phyloP scores from a whole-genome alignment of 2,113 vertebrate genomes.

The Oreotrochilus melanogaster region DNA sequence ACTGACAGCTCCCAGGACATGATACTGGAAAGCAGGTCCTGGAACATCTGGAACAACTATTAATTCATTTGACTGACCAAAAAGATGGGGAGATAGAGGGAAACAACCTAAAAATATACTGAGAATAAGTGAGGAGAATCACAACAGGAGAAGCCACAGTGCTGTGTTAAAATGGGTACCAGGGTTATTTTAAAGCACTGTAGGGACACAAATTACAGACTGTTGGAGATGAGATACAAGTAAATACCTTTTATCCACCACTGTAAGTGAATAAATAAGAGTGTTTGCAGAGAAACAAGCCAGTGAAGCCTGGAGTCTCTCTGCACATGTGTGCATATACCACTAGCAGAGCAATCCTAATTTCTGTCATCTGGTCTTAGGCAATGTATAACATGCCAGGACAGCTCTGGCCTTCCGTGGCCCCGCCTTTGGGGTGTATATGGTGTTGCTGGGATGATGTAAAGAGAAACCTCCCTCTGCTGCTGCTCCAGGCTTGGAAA shows the following conservation, averaged over 20 bases:
- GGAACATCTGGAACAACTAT: not conserved
- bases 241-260: constrained; percentile 4
- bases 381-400: not conserved
- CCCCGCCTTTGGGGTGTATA: not conserved
- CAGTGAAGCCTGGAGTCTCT: not conserved
- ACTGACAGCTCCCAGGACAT: not conserved
- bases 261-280: not conserved
- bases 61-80: not conserved
- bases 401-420: not conserved
- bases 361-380: constrained; percentile 43
- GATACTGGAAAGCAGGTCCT: not conserved
- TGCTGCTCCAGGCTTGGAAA: not conserved
- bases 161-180: not conserved
- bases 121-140: not conserved
- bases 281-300: not conserved
- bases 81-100: not conserved
- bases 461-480: constrained; percentile 31
- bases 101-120: not conserved
- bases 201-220: not conserved
- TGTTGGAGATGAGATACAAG: not conserved
- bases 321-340: not conserved
- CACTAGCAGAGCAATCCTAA: constrained; percentile 10
- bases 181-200: not conserved
- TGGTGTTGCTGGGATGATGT: not conserved
- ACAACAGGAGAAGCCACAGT: not conserved